Percentiles rank a stretch among this genome's conserved stretches.
Evolutionary conservation across 2,888 invertebrate genomes (phyloP).

Genomic region (Caenorhabditis wallacei): DNA sequence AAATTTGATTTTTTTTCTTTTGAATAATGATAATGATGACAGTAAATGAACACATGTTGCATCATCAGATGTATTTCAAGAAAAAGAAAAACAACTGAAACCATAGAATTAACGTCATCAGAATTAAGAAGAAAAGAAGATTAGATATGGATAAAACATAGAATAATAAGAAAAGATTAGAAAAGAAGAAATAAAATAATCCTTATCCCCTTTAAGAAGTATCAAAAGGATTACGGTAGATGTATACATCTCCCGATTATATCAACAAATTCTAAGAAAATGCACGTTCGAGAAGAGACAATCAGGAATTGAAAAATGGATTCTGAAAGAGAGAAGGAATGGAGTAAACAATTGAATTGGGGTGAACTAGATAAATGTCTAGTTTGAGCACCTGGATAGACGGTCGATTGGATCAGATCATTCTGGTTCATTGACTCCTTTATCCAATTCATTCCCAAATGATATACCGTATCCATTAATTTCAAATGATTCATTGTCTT

Average conservation of each 20-base stretch:
- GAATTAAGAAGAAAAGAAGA: slow-evolving; percentile 12
- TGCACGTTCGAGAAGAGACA: slow-evolving; percentile 7
- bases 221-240: slow-evolving; percentile 30
- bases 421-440: too few relatives aligned
- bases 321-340: too few relatives aligned
- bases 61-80: not conserved
- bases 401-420: too few relatives aligned
- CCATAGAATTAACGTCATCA: slow-evolving; percentile 9
- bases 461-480: too few relatives aligned
- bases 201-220: slow-evolving; percentile 14
- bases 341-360: too few relatives aligned
- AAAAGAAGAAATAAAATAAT: slow-evolving; percentile 14
- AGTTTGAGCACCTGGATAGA: too few relatives aligned
- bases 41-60: slow-evolving; percentile 16
- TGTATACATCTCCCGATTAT: too few relatives aligned
- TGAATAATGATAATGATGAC: slow-evolving; percentile 3
- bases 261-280: not conserved
- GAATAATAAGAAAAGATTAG: not conserved
- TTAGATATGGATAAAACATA: slow-evolving; percentile 11
- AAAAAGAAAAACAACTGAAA: not conserved
- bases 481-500: too few relatives aligned
- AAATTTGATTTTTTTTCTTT: not conserved
- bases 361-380: too few relatives aligned
- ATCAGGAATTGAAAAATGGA: not conserved
- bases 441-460: too few relatives aligned